Conservation (phyloP, 1,140 invertebrate genomes). For the Pseudomyrmex pallidus region DNA sequence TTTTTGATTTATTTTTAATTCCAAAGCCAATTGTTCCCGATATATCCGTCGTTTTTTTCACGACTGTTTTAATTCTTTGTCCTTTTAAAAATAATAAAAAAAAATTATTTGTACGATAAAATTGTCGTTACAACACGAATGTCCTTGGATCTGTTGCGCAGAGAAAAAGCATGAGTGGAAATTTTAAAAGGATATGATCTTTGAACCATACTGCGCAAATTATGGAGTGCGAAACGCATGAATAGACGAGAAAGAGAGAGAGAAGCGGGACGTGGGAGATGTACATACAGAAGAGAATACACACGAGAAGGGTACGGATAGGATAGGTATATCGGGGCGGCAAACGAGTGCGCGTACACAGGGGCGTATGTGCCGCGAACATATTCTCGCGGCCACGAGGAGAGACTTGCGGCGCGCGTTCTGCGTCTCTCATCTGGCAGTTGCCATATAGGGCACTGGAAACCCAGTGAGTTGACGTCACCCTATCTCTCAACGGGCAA, state of each 20-base stretch:
- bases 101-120: neutral
- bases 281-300: conserved; percentile 22
- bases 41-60: neutral
- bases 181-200: conserved; percentile 16
- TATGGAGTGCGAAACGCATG: conserved; percentile 6
- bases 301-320: neutral
- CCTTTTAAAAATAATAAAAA: too few relatives aligned
- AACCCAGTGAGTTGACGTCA: conserved; percentile 77
- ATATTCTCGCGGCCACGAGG: conserved; percentile 2
- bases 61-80: neutral
- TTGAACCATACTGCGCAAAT: conserved; percentile 4
- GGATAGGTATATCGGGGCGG: too few relatives aligned
- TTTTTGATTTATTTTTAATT: neutral
- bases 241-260: conserved; percentile 10
- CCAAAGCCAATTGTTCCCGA: neutral
- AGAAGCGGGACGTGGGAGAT: neutral
- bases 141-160: neutral
- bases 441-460: conserved; percentile 80
- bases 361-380: conserved; percentile 1
- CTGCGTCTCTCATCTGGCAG: conserved; percentile 71
- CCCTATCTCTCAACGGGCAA: conserved; percentile 75
- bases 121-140: neutral
- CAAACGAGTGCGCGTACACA: neutral
- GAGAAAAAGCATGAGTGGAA: neutral
- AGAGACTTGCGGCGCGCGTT: conserved; percentile 45